Evolutionary conservation across 92 coral and sea anemone genomes (phyloP), one percentile per base, ranked within the genome.

Genomic region (Micromussa lordhowensis): DNA sequence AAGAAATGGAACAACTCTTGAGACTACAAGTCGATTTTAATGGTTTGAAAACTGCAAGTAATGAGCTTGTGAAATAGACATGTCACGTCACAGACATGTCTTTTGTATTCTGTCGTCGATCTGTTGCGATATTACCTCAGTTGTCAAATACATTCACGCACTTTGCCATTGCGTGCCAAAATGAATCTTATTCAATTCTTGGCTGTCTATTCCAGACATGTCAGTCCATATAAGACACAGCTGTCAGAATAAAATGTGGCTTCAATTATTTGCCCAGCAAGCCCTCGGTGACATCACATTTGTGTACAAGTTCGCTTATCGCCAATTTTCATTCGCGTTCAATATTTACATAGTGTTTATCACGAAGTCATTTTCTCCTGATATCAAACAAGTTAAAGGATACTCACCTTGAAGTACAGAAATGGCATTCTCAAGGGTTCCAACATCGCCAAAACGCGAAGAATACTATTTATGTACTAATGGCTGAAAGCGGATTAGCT

Each of bases 261-360:
- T 84, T 73, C 88, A 75, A 84, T 84, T 86, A 86, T 77, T 61
- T 57, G 38, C 89, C 48, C 83, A 77, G 77, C 89, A 44, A 86
- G 83, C 49, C 68, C 32, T 48, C 66, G 82, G 51, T 77, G 75
- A 59, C 82, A 73, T 69, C 73, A 68, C 31, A 16, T 34, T 58
- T 66, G 82, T 86, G 55, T 77, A 51, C 51, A 9, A 44, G 51
- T 55, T 38, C 28, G 35, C 38, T 34, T 38, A 74, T 54, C 14
- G 5, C 2, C 74, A 31, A 59, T 76, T 74, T 32, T 14, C 77
- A 40, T 58, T 63, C 44, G 68, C 44, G 66, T 57, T 86, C 89
- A 64, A 77, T 86, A 86, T 86, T 86, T 77, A 86, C 83, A 61
- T 55, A 86, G 32, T 8, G 66, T 40, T 86, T 86, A 86, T 77